phyloP scores from a whole-genome alignment of 2,797 vertebrate species.

The Chaunax sp. region DNA sequence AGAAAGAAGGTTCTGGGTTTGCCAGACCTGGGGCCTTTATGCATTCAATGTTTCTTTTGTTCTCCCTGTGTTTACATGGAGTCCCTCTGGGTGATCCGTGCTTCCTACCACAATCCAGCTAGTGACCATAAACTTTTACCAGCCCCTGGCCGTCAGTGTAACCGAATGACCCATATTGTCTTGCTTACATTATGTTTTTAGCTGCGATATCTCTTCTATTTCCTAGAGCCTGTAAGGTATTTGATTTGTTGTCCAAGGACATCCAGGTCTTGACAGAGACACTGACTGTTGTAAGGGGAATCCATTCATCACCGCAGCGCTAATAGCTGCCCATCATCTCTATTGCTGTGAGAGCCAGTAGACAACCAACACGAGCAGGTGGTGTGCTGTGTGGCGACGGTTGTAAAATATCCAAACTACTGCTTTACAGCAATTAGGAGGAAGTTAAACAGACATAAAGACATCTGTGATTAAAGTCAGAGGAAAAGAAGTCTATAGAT shows the following conservation, averaged over 20 bases:
- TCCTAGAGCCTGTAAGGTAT: slow-evolving; percentile 7
- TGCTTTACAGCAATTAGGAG: slow-evolving; percentile 57
- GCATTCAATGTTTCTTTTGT: too few relatives aligned
- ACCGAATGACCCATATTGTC: too few relatives aligned
- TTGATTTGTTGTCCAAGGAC: slow-evolving; percentile 59
- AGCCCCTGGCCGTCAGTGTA: too few relatives aligned
- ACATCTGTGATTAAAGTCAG: slow-evolving; percentile 11
- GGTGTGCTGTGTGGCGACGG: slow-evolving; percentile 44
- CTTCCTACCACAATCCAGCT: too few relatives aligned
- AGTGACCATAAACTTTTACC: too few relatives aligned
- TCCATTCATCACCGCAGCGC: slow-evolving; percentile 56
- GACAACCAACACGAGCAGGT: slow-evolving; percentile 53
- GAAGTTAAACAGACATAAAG: slow-evolving; percentile 60
- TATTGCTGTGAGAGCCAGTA: slow-evolving; percentile 52
- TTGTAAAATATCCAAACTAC: slow-evolving; percentile 57
- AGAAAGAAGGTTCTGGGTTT: too few relatives aligned
- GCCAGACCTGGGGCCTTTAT: too few relatives aligned
- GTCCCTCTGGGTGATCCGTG: too few relatives aligned
- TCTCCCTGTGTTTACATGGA: too few relatives aligned
- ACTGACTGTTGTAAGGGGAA: slow-evolving; percentile 31
- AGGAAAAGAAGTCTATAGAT: slow-evolving; percentile 3
- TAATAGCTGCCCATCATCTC: slow-evolving; percentile 66
- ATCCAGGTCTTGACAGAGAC: slow-evolving; percentile 29
- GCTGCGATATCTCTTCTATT: not conserved
- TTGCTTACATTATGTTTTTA: not conserved